These are phyloP conservation scores for Chrosomus eos DNA, from an alignment of 2,797 vertebrate species.

Conservation along the genomic window DNA sequence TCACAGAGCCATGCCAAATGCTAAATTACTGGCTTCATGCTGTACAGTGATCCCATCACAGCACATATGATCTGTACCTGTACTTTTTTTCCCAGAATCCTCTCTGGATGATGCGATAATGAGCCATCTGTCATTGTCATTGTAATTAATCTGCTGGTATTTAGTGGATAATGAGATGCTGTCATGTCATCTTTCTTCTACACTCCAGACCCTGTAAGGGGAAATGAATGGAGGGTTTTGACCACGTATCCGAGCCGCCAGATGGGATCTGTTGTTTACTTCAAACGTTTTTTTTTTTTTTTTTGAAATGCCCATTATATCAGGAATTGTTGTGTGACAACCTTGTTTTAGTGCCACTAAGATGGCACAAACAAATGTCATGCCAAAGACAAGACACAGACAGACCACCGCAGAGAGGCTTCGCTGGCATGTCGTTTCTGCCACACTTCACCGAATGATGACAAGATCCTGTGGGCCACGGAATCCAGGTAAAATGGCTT, in stretches of 20 bases:
- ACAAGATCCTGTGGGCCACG: conserved; percentile 31
- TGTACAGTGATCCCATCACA: conserved; percentile 21
- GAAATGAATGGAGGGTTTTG: conserved; percentile 41
- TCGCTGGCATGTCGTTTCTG: conserved; percentile 13
- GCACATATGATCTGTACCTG: conserved; percentile 48
- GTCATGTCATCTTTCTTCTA: conserved; percentile 54
- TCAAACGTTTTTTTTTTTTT: background rate
- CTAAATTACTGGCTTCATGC: conserved; percentile 39
- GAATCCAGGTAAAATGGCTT: conserved; percentile 45
- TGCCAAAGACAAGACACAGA: conserved; percentile 4
- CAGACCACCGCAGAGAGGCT: background rate
- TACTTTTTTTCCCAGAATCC: conserved; percentile 38
- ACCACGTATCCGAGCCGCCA: conserved; percentile 22
- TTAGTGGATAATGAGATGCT: conserved; percentile 82
- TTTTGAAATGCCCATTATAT: conserved; percentile 31
- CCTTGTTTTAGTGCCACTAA: conserved; percentile 27
- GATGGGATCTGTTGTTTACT: conserved; percentile 43
- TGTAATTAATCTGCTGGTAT: conserved; percentile 83
- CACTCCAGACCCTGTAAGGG: conserved; percentile 30
- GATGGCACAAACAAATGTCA: conserved; percentile 42
- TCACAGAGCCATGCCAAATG: conserved; percentile 26
- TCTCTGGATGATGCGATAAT: conserved; percentile 73
- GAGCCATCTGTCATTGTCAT: conserved; percentile 82
- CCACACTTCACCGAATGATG: conserved; percentile 16
- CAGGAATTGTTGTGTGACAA: conserved; percentile 21